These are phyloP conservation scores for Psilopsiagon aurifrons DNA, from an alignment of 2,113 vertebrate species.

Conservation along the genomic window DNA sequence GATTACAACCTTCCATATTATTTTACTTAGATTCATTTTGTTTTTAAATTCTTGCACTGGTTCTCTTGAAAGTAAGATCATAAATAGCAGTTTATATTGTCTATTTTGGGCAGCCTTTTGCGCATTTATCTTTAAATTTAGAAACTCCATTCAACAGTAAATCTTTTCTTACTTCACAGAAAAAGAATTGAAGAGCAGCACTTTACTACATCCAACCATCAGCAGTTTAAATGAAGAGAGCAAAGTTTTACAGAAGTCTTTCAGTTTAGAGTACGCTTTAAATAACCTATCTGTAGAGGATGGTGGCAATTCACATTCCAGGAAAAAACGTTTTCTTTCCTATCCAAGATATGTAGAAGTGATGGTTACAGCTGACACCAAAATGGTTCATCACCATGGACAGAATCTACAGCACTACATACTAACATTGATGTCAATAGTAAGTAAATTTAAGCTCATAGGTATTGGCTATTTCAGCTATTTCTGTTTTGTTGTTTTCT, in stretches of 20 bases:
- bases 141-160: background rate
- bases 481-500: background rate
- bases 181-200: conserved; percentile 65
- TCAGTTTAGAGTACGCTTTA: conserved; percentile 46
- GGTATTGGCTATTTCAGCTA: background rate
- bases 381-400: conserved; percentile 91
- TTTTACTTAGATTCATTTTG: background rate
- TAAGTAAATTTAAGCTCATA: conserved; percentile 81
- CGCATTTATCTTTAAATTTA: background rate
- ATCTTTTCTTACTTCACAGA: conserved; percentile 68
- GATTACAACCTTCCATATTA: background rate
- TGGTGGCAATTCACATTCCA: conserved; percentile 65
- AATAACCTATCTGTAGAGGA: conserved; percentile 47
- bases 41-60: background rate
- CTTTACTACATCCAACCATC: conserved; percentile 61
- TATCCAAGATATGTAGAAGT: conserved; percentile 97
- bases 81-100: background rate
- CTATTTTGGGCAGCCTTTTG: background rate
- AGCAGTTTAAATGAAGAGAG: conserved; percentile 74
- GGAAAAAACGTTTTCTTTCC: conserved; percentile 93
- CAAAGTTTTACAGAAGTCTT: conserved; percentile 65
- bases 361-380: conserved; percentile 93
- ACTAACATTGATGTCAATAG: conserved; percentile 97
- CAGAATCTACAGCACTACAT: conserved; percentile 93
- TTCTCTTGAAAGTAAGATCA: background rate